Conservation (phyloP, 1,140 invertebrate species). For the Watersipora subatra region DNA sequence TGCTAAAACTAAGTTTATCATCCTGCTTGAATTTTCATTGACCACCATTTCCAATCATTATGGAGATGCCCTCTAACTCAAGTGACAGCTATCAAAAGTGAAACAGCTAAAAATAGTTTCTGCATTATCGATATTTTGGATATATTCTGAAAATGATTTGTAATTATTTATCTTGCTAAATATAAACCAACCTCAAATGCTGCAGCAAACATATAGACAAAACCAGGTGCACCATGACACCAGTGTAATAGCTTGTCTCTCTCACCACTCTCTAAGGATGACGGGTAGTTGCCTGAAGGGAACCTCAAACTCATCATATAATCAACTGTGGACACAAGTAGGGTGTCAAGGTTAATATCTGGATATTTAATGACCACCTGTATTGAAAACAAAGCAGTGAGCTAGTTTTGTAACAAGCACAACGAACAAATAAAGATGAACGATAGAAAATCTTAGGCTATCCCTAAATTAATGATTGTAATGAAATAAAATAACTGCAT, state of each 20-base stretch:
- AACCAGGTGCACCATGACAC: constrained; percentile 87
- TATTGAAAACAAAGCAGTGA: constrained; percentile 12
- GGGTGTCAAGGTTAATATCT: constrained; percentile 42
- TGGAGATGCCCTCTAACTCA: no score
- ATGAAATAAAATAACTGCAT: no score
- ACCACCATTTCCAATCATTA: no score
- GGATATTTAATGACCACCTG: constrained; percentile 8
- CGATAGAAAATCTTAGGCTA: no score
- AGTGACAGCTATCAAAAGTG: no score
- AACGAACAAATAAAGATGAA: constrained; percentile 39
- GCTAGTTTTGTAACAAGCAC: not conserved
- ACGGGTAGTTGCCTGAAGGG: constrained; percentile 71
- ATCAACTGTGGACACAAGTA: constrained; percentile 51
- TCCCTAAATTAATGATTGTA: no score
- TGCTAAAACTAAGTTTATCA: no score
- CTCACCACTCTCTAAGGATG: constrained; percentile 54
- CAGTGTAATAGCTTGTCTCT: constrained; percentile 76
- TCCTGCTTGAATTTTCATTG: no score
- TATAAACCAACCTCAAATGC: constrained; percentile 59
- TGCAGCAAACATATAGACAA: constrained; percentile 57
- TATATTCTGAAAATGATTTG: no score
- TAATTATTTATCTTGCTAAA: no score
- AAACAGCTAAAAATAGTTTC: no score
- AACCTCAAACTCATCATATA: constrained; percentile 47
- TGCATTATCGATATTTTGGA: no score